Percentiles rank a stretch among this genome's conserved stretches.
Evolutionary conservation across 2,113 vertebrate species (phyloP).

Genomic region (Serilophus lunatus): DNA sequence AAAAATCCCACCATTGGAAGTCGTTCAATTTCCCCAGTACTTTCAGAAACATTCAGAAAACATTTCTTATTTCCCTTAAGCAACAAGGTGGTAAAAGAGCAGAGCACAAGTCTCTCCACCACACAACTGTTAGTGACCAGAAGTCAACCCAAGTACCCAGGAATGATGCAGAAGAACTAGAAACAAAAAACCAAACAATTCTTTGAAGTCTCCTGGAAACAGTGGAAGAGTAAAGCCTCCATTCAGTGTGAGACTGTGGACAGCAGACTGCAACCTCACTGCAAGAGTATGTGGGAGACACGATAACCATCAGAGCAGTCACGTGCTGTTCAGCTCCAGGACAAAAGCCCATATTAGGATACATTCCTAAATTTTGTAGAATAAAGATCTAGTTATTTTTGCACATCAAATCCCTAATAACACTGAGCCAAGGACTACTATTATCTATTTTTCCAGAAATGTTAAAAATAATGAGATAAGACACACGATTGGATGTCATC

Average conservation of each 20-base stretch:
- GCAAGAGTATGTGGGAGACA: neutral
- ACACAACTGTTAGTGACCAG: neutral
- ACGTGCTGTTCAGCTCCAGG: neutral
- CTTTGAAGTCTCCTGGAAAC: neutral
- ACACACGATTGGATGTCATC: neutral
- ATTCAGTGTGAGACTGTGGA: neutral
- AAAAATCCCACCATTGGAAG: neutral
- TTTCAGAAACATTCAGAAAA: neutral
- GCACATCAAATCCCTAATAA: neutral
- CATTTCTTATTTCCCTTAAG: neutral
- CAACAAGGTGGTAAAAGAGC: neutral
- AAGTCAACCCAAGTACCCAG: neutral
- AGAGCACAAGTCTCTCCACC: neutral
- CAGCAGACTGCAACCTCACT: neutral
- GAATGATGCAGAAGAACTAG: neutral
- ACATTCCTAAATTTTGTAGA: neutral
- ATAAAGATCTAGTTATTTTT: neutral
- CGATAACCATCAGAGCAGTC: neutral
- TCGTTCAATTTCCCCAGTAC: neutral
- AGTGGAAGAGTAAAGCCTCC: neutral
- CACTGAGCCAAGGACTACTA: neutral
- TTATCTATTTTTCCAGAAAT: neutral
- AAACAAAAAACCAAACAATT: neutral
- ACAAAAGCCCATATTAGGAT: neutral
- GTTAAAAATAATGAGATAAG: neutral